Evolutionary conservation across 2,113 vertebrate genomes (phyloP), one percentile per base, ranked within the genome.

Genomic region (Alligator sinensis): DNA sequence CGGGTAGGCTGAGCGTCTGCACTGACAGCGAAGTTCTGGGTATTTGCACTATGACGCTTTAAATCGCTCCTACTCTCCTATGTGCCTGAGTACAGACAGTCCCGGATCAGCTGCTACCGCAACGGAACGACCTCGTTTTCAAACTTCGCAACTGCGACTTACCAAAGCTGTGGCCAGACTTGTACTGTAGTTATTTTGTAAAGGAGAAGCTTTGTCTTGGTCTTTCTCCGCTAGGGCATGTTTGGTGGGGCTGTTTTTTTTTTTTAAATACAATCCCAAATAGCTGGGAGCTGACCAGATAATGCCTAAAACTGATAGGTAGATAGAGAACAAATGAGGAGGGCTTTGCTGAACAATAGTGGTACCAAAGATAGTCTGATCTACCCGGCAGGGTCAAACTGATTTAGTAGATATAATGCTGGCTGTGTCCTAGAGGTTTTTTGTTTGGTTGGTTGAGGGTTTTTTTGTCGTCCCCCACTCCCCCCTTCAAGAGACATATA

Each of bases 1-100:
- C 90, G 77, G 66, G 90, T 70, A 86, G 75, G 90, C 86, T 89
- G 75, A 94, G 88, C 91, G 93, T 84, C 96, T 94, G 70, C 70
- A 74, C 34, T 22, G 70, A 94, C 74, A 77, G 4, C 76, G 80
- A 70, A 83, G 83, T 91, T 60, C 59, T 84, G 87, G 70, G 86
- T 25, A 74, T 93, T 95, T 94, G 96, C 91, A 96, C 95, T 97
- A 55, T 58, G 86, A 63, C 78, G 15, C n/a, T 78, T 84, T 79
- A 88, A 92, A 86, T 90, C 87, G 80, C 87, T 91, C 91, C 94
- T 96, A 93, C 92, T 96, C 96, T 95, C 95, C 80, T 34, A 5
- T 58, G 94, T 96, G 95, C 95, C 96, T 97, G 86, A 86, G 68
- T 92, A 14, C 90, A 90, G 90, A 96, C 90, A 84, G 89, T 85